phyloP scores from a whole-genome alignment of 1,140 invertebrate genomes.

The Globodera ellingtonae region DNA sequence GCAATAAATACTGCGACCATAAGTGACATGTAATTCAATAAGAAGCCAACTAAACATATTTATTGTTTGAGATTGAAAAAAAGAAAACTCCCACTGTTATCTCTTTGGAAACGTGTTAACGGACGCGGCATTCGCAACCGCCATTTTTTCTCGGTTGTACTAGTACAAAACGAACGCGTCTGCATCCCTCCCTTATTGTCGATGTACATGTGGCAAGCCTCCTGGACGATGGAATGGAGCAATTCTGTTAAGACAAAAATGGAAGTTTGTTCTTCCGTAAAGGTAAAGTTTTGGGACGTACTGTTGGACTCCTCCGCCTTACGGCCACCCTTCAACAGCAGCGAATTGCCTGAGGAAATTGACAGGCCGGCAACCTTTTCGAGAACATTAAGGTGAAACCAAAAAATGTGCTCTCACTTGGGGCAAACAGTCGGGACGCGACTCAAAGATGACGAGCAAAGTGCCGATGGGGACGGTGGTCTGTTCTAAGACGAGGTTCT shows the following conservation, averaged over 20 bases:
- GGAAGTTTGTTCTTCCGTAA: neutral
- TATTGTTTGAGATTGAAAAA: too few relatives aligned
- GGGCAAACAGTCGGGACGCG: constrained; percentile 92
- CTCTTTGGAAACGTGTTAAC: too few relatives aligned
- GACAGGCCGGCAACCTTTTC: constrained; percentile 84
- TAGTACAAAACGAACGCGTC: too few relatives aligned
- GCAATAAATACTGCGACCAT: too few relatives aligned
- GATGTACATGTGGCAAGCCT: constrained; percentile 69
- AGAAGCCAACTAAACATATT: too few relatives aligned
- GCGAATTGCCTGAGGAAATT: constrained; percentile 92
- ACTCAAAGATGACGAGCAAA: constrained; percentile 96
- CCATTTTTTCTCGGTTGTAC: too few relatives aligned
- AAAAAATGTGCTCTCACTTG: constrained; percentile 71
- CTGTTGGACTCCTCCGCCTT: constrained; percentile 89
- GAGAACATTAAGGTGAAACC: neutral
- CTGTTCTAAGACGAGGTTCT: constrained; percentile 81
- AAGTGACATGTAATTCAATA: too few relatives aligned
- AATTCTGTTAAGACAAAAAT: constrained; percentile 66
- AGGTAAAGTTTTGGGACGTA: neutral
- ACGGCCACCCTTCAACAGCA: constrained; percentile 93
- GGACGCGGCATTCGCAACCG: too few relatives aligned
- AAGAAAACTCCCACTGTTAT: too few relatives aligned
- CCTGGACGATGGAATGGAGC: constrained; percentile 89
- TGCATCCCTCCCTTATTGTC: too few relatives aligned
- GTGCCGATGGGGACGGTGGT: constrained; percentile 97